Base-by-base conservation (phyloP, 1,140 invertebrate species). In the Melipona quadrifasciata region DNA sequence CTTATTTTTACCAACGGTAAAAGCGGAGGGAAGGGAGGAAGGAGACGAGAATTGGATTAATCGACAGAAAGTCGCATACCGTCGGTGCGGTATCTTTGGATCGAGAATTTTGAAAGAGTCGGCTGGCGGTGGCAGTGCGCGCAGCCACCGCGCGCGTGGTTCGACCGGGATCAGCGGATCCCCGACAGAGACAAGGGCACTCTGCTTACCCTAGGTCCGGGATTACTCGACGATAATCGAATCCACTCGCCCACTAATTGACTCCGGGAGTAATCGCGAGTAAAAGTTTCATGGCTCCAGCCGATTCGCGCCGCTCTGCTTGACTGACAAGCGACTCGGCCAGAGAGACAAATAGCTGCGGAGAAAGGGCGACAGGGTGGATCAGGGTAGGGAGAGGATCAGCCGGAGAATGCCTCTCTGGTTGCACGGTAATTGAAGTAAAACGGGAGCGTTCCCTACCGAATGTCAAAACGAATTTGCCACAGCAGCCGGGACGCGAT, bases 101-200 rank as follows among this genome's bases (percentile, higher is more conserved):
- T 57, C 55, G 19, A 57, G 55, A 55, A 19, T 55, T 6, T 55
- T 55, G 55, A 19, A 8, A 47, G 39, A 17, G 16, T 17, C 1
- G 2, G 53, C 17, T 55, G 3, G 53, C 14, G 17, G 39, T 39
- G 39, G 57, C 87, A 86, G 89, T 89, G 21, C 76, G 65, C 78
- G 31, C 67, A 72, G 72, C 71, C 55, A 10, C 24, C 39, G n/a
- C 81, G 61, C 64, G 51, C n/a, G 89, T 90, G 91, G 89, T 91
- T 92, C 91, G 92, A 84, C 75, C 86, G 84, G 87, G 92, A 94
- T 94, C 92, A 93, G 90, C 90, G 82, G 84, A 10, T 84, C 80
- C 67, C 81, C 84, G 86, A 89, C 76, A 31, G 58, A 84, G 74
- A 71, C 87, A 89, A 89, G 89, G 79, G 79, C 78, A 75, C 89